A percentile compares a stretch with the other conserved stretches of the same genome.
phyloP scores from a whole-genome alignment of 2,888 invertebrate species.

The Lasioglossum oenotherae region DNA sequence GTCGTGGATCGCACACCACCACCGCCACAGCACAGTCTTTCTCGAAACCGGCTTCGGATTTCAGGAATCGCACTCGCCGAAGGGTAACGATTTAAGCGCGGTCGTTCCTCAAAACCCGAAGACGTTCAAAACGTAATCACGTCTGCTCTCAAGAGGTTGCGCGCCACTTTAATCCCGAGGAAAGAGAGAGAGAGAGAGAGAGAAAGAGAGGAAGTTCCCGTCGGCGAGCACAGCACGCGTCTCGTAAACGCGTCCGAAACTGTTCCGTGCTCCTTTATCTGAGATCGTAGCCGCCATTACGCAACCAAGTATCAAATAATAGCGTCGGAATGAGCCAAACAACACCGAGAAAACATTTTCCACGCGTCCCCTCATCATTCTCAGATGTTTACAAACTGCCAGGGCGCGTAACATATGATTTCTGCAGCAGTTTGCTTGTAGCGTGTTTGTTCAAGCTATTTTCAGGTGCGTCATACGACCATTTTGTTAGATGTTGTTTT shows the following conservation, averaged over 20 bases:
- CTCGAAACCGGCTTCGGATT: conserved; percentile 13
- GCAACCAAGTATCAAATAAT: conserved; percentile 7
- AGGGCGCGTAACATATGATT: neutral
- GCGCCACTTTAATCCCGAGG: neutral
- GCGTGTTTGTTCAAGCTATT: neutral
- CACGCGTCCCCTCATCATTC: neutral
- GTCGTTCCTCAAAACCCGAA: conserved; percentile 1
- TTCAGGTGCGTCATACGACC: neutral
- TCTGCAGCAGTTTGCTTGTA: neutral
- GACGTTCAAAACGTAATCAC: conserved; percentile 16
- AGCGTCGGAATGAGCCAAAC: neutral
- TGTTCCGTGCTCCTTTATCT: neutral
- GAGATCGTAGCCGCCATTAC: neutral
- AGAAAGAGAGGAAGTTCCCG: neutral
- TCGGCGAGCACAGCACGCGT: neutral
- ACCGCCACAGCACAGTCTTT: neutral
- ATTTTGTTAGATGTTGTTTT: neutral
- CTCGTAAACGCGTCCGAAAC: neutral
- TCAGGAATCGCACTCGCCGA: conserved; percentile 27
- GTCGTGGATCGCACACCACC: neutral
- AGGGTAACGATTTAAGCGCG: conserved; percentile 7
- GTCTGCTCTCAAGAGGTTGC: conserved; percentile 1
- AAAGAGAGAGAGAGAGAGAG: neutral
- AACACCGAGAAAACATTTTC: neutral
- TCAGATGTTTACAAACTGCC: neutral